These are phyloP conservation scores for Cephus spinipes DNA, from an alignment of 2,888 invertebrate species.

Conservation along the genomic window DNA sequence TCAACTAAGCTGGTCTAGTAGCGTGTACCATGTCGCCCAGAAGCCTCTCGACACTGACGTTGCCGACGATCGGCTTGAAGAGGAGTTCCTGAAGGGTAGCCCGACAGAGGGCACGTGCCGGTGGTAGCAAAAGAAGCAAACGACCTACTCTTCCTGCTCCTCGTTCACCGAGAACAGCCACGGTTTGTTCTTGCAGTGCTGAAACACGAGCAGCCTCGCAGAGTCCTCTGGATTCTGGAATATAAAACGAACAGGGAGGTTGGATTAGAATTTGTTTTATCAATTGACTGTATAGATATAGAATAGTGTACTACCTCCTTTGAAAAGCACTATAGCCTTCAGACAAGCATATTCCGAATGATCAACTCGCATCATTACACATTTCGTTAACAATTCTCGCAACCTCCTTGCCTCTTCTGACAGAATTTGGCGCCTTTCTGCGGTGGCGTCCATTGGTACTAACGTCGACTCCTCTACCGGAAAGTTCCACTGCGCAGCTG, in stretches of 20 bases:
- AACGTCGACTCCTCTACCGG: conserved; percentile 74
- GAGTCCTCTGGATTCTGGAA: conserved; percentile 73
- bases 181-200: conserved; percentile 84
- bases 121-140: conserved; percentile 79
- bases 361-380: conserved; percentile 77
- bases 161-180: conserved; percentile 81
- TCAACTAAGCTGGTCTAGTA: conserved; percentile 46
- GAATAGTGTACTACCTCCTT: conserved; percentile 73
- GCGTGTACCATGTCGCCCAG: conserved; percentile 74
- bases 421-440: conserved; percentile 69
- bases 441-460: conserved; percentile 67
- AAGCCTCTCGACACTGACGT: conserved; percentile 78
- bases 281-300: not conserved
- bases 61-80: conserved; percentile 83
- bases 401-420: conserved; percentile 73
- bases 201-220: conserved; percentile 73
- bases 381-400: conserved; percentile 75
- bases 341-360: conserved; percentile 87
- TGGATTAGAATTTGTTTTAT: not conserved
- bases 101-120: conserved; percentile 70
- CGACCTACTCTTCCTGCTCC: conserved; percentile 79
- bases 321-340: conserved; percentile 85
- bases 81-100: conserved; percentile 76
- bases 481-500: conserved; percentile 84
- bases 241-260: not conserved